Conservation (phyloP, 2,888 invertebrate species). For the Nowickia ferox region DNA sequence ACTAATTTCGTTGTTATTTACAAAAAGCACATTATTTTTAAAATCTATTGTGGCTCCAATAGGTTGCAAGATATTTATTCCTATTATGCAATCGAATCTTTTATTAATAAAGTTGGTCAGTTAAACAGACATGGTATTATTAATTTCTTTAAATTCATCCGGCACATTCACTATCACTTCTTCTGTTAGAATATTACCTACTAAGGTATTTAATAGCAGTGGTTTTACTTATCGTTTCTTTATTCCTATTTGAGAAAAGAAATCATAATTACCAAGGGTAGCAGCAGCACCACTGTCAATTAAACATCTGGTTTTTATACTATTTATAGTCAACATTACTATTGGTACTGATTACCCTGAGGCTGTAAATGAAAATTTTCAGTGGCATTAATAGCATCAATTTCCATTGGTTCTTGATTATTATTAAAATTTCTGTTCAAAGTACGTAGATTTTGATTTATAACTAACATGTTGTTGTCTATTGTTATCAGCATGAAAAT, state of each 20-base stretch:
- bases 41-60: constrained; percentile 30
- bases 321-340: constrained; percentile 33
- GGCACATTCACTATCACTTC: constrained; percentile 39
- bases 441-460: constrained; percentile 8
- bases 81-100: constrained; percentile 28
- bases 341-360: constrained; percentile 35
- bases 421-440: neutral
- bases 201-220: constrained; percentile 29
- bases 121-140: constrained; percentile 22
- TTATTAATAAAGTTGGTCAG: constrained; percentile 24
- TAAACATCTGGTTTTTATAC: constrained; percentile 32
- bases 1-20: constrained; percentile 21
- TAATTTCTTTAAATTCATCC: neutral
- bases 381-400: constrained; percentile 3
- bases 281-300: constrained; percentile 41
- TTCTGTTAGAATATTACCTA: constrained; percentile 39
- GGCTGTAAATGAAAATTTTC: constrained; percentile 47
- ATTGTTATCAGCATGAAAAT: neutral
- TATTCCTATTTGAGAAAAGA: constrained; percentile 2
- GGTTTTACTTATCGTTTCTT: neutral
- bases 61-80: constrained; percentile 32
- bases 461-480: neutral
- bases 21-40: constrained; percentile 11
- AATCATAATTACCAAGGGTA: neutral
- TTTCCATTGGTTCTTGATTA: constrained; percentile 31